Evolutionary conservation across 2,797 vertebrate genomes (phyloP).

Genomic region (Salmo trutta): DNA sequence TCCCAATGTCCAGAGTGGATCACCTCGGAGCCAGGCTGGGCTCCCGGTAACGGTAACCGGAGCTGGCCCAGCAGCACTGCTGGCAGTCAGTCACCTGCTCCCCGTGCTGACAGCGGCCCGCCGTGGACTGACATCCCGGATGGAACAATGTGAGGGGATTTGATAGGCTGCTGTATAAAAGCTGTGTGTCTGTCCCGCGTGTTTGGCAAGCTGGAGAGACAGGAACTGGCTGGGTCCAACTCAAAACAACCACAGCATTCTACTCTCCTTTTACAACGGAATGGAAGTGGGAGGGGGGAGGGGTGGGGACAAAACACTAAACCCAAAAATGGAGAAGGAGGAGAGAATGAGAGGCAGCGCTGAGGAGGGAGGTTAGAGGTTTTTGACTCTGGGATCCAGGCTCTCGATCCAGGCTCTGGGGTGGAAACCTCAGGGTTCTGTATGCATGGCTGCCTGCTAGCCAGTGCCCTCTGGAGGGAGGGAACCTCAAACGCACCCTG

Average conservation of each 20-base stretch:
- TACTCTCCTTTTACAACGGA: no score
- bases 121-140: no score
- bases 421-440: conserved; percentile 22
- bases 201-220: background rate
- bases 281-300: no score
- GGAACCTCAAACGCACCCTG: no score
- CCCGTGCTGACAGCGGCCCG: no score
- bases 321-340: background rate
- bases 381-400: background rate
- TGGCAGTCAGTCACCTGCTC: background rate
- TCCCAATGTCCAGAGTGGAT: background rate
- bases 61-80: background rate
- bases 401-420: background rate
- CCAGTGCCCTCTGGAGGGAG: no score
- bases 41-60: no score
- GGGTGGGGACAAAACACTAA: background rate
- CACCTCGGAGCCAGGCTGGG: background rate
- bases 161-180: background rate
- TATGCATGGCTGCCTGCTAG: conserved; percentile 20
- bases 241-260: background rate
- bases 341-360: background rate
- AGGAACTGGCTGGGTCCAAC: background rate
- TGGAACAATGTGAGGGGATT: no score
- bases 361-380: background rate
- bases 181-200: background rate